Conservation (phyloP, 2,888 invertebrate genomes). For the Cantharis rufa region DNA sequence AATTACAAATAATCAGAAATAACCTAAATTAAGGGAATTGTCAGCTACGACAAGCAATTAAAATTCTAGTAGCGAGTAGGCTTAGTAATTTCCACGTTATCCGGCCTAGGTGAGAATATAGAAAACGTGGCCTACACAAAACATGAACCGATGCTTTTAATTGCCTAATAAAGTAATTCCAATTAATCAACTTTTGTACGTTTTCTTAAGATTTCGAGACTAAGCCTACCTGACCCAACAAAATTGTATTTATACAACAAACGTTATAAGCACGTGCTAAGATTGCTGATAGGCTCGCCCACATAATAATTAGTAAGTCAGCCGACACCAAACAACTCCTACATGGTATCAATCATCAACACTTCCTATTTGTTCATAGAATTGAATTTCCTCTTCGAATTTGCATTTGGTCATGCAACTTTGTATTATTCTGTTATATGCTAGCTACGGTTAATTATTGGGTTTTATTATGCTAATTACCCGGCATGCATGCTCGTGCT, state of each 20-base stretch:
- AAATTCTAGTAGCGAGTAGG: not conserved
- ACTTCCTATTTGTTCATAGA: slow-evolving; percentile 22
- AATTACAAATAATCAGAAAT: not conserved
- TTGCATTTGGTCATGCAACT: not conserved
- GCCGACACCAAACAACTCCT: slow-evolving; percentile 38
- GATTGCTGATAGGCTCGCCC: slow-evolving; percentile 37
- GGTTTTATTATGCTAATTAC: not conserved
- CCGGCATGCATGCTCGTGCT: slow-evolving; percentile 2
- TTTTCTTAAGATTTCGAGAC: not conserved
- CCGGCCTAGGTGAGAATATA: not conserved
- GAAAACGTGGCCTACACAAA: not conserved
- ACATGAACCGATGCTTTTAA: not conserved
- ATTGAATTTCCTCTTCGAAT: not conserved
- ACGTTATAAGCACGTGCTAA: slow-evolving; percentile 38
- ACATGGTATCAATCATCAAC: slow-evolving; percentile 32
- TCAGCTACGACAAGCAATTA: not conserved
- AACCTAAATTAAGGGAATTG: not conserved
- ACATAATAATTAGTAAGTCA: slow-evolving; percentile 43
- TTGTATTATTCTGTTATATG: not conserved
- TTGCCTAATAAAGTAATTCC: not conserved
- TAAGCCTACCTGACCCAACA: not conserved
- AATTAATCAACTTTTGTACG: not conserved
- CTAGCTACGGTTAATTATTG: not conserved
- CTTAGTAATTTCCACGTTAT: not conserved
- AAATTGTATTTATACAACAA: slow-evolving; percentile 27